Conservation (phyloP, 2,113 vertebrate genomes). For the Python bivittatus region DNA sequence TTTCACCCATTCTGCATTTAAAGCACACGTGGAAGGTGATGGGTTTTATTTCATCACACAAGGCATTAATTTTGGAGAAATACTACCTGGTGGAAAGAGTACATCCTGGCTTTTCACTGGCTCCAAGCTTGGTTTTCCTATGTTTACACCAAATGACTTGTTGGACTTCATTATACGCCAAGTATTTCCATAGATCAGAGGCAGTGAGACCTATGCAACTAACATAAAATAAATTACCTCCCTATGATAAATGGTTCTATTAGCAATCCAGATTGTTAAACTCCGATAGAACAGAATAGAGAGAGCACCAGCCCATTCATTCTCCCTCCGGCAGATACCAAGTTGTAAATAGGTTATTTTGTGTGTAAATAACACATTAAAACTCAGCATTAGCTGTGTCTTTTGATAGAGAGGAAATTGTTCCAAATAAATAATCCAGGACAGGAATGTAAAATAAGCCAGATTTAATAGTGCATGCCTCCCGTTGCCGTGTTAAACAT, state of each 20-base stretch:
- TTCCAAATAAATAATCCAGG: slow-evolving; percentile 92
- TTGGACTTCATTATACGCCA: slow-evolving; percentile 75
- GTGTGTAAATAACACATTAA: slow-evolving; percentile 99
- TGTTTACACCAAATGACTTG: slow-evolving; percentile 63
- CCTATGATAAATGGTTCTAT: slow-evolving; percentile 99
- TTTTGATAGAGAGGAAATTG: slow-evolving; percentile 93
- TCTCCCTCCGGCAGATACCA: slow-evolving; percentile 78
- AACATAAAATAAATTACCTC: slow-evolving; percentile 84
- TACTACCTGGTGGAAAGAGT: slow-evolving; percentile 42
- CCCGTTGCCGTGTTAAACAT: slow-evolving; percentile 87
- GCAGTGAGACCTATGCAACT: slow-evolving; percentile 80
- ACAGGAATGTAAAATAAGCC: slow-evolving; percentile 91
- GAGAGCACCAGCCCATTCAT: slow-evolving; percentile 85
- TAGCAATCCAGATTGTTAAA: slow-evolving; percentile 99
- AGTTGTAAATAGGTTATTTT: slow-evolving; percentile 94
- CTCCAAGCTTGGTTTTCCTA: slow-evolving; percentile 57
- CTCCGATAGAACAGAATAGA: slow-evolving; percentile 90
- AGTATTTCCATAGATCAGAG: slow-evolving; percentile 87
- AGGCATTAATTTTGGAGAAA: slow-evolving; percentile 53
- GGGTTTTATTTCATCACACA: slow-evolving; percentile 56
- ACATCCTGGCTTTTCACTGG: slow-evolving; percentile 36
- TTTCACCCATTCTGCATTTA: slow-evolving; percentile 39
- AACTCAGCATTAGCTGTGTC: slow-evolving; percentile 91
- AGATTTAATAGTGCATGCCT: slow-evolving; percentile 82
- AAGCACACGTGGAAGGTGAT: slow-evolving; percentile 9